Evolutionary conservation across 2,797 vertebrate species (phyloP).

Genomic region (Glyptemys insculpta): DNA sequence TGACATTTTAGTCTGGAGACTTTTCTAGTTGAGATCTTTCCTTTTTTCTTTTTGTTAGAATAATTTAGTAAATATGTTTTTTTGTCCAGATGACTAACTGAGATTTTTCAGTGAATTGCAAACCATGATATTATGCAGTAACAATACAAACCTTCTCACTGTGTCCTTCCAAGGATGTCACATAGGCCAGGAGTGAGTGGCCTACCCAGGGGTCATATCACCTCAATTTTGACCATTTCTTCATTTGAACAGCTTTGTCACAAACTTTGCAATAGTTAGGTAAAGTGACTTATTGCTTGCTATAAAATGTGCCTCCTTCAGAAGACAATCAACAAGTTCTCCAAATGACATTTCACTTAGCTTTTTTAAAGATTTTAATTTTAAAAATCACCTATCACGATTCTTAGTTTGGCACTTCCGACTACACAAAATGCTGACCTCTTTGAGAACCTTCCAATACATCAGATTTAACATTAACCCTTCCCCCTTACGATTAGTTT

Average conservation of each 20-base stretch:
- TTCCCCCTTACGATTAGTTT: slow-evolving; percentile 30
- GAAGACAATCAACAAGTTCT: slow-evolving; percentile 23
- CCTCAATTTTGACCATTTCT: neutral
- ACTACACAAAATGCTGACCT: neutral
- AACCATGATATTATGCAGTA: neutral
- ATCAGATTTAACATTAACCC: slow-evolving; percentile 2
- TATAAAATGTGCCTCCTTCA: accelerated
- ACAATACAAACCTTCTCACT: neutral
- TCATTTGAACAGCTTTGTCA: neutral
- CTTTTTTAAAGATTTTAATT: slow-evolving; percentile 9
- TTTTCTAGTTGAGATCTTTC: neutral
- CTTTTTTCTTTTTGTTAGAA: neutral
- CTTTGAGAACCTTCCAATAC: neutral
- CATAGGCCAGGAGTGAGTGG: neutral
- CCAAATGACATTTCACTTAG: neutral
- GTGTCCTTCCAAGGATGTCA: neutral
- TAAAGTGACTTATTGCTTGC: neutral
- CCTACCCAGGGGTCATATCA: neutral
- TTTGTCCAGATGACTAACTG: neutral
- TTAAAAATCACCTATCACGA: neutral
- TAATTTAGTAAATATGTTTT: neutral
- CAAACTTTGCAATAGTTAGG: neutral
- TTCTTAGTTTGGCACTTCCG: neutral
- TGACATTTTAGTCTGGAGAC: neutral
- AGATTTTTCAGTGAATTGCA: neutral